phyloP scores from a whole-genome alignment of 2,113 vertebrate species.

The Dascyllus trimaculatus region DNA sequence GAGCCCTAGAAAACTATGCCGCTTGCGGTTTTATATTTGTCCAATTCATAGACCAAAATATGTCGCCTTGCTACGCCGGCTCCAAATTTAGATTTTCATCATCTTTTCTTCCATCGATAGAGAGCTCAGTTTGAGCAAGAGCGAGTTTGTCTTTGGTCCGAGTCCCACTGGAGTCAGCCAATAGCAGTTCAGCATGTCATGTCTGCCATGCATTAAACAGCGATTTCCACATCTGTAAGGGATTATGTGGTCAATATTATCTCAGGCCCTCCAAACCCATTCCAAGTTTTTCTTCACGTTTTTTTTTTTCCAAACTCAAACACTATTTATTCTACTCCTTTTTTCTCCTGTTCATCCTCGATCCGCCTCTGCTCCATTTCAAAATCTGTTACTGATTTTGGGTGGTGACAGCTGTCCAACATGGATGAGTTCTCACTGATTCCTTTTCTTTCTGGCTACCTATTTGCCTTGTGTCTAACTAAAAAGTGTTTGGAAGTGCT shows the following conservation, averaged over 20 bases:
- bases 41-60: slow-evolving; percentile 32
- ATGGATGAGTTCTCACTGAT: not conserved
- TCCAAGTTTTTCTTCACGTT: slow-evolving; percentile 59
- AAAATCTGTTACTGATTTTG: slow-evolving; percentile 45
- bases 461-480: slow-evolving; percentile 28
- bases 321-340: slow-evolving; percentile 35
- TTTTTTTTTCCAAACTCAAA: slow-evolving; percentile 44
- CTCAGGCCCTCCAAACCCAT: slow-evolving; percentile 48
- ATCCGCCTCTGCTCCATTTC: slow-evolving; percentile 26
- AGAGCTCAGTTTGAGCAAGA: slow-evolving; percentile 39
- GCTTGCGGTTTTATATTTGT: slow-evolving; percentile 26
- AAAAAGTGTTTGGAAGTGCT: slow-evolving; percentile 16
- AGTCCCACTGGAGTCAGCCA: slow-evolving; percentile 44
- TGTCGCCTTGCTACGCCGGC: slow-evolving; percentile 16
- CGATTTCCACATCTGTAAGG: slow-evolving; percentile 70
- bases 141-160: slow-evolving; percentile 44
- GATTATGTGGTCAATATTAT: slow-evolving; percentile 76
- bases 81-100: slow-evolving; percentile 57
- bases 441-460: slow-evolving; percentile 21
- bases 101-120: slow-evolving; percentile 23
- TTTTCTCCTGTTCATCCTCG: slow-evolving; percentile 25
- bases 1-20: not conserved
- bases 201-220: slow-evolving; percentile 57
- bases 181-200: slow-evolving; percentile 54
- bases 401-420: slow-evolving; percentile 33